Evolutionary conservation across 2,113 vertebrate genomes (phyloP), one percentile per base, ranked within the genome.

Genomic region (Aptenodytes patagonicus): DNA sequence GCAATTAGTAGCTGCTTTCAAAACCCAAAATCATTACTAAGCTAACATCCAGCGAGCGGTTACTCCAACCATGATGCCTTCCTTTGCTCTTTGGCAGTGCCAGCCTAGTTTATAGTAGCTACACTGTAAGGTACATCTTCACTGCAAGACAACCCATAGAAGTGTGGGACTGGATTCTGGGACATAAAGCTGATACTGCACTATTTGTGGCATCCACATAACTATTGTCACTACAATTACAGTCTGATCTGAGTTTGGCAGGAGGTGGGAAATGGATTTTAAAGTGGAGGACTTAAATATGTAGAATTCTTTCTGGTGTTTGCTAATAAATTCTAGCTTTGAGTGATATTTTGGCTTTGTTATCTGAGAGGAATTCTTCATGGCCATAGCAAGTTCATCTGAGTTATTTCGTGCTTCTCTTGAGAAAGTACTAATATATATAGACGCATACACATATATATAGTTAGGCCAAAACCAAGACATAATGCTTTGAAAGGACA

Each of bases 1-100:
- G 87, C n/a, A 97, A 97, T 97, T 97, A 97, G 95, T 40, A 83
- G 44, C 61, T 91, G 81, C 91, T 95, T 95, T 94, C 81, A 85
- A 94, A 93, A 57, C 73, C 58, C 55, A 8, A 94, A 89, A 83
- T 46, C 81, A 62, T 97, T 91, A 44, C 69, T 66, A 29, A 85
- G 69, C 57, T 82, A 15, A 51, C 86, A 87, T 69, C 65, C 86
- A 77, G 62, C 6, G 6, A 9, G 34, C 40, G 31, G 73, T 60
- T 55, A 6, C 65, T 95, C 90, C 83, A 93, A 44, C 64, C 60
- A 5, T 13, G 75, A 46, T 11, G 36, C 5, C 60, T 89, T 29
- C 26, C 57, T 65, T 40, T 61, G 80, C 76, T 52, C 51, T 55
- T n/a, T 34, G n/a, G 10, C 7, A 4, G n/a, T 49, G 95, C 83